Percentiles rank a stretch among this genome's conserved stretches.
Evolutionary conservation across 1,140 invertebrate species (phyloP).

Genomic region (Trichoplusia ni): DNA sequence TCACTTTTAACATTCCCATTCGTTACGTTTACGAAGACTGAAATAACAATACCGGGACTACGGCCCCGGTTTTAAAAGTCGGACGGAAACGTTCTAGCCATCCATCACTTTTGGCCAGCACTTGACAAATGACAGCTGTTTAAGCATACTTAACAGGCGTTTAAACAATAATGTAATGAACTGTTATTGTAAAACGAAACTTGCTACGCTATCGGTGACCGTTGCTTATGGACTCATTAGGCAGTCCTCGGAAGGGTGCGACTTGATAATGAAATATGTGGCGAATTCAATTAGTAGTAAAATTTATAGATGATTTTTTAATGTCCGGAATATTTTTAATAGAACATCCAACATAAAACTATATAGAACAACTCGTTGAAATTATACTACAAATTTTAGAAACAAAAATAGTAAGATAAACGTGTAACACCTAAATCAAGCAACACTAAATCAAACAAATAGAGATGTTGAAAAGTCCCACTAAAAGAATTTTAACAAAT

Average conservation of each 20-base stretch:
- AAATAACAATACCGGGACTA: slow-evolving; percentile 72
- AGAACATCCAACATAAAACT: no score
- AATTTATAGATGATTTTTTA: no score
- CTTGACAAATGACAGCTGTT: slow-evolving; percentile 50
- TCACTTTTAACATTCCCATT: slow-evolving; percentile 71
- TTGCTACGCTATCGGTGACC: slow-evolving; percentile 13
- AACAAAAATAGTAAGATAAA: no score
- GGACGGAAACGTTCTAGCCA: slow-evolving; percentile 56
- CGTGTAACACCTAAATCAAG: background rate
- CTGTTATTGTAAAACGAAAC: slow-evolving; percentile 25
- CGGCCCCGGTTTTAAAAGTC: slow-evolving; percentile 59
- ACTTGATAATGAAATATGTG: background rate
- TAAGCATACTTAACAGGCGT: slow-evolving; percentile 28
- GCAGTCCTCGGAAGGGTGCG: slow-evolving; percentile 5
- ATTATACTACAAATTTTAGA: no score
- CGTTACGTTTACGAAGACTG: slow-evolving; percentile 71
- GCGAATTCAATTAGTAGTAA: no score
- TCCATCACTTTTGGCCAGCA: slow-evolving; percentile 60
- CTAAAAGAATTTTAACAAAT: slow-evolving; percentile 10
- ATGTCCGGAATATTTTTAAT: no score
- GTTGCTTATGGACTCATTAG: slow-evolving; percentile 24
- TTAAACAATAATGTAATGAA: slow-evolving; percentile 32
- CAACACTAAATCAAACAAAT: background rate
- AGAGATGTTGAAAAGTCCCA: background rate
- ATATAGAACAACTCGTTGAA: no score